These are phyloP conservation scores for Drosophila borealis DNA, from an alignment of 2,888 invertebrate genomes.

Conservation along the genomic window DNA sequence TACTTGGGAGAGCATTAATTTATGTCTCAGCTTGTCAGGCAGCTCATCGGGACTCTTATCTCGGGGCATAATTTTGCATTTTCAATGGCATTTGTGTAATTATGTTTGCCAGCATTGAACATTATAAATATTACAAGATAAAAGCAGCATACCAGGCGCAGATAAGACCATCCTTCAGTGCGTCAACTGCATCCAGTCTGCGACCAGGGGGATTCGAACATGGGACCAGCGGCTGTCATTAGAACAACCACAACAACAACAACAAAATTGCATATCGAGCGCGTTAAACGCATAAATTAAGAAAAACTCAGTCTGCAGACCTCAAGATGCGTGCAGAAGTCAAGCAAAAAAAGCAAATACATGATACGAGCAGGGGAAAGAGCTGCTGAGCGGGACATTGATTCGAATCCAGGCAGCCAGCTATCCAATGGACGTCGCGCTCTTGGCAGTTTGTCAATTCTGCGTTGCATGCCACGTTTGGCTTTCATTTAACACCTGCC, in stretches of 20 bases:
- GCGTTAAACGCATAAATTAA: conserved; percentile 74
- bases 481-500: conserved; percentile 10
- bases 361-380: conserved; percentile 39
- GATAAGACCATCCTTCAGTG: conserved; percentile 10
- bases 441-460: conserved; percentile 55
- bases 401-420: conserved; percentile 6
- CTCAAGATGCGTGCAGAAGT: conserved; percentile 33
- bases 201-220: conserved; percentile 37
- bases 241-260: conserved; percentile 54
- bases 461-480: conserved; percentile 51
- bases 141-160: conserved; percentile 30
- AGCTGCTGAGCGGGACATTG: neutral
- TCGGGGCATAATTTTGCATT: conserved; percentile 60
- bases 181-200: conserved; percentile 1
- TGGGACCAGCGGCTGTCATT: conserved; percentile 56
- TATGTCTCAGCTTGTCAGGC: conserved; percentile 36
- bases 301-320: conserved; percentile 41
- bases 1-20: conserved; percentile 36
- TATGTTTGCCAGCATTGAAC: conserved; percentile 64
- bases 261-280: conserved; percentile 73
- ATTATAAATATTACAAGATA: conserved; percentile 66
- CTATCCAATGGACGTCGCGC: conserved; percentile 37
- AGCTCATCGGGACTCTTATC: conserved; percentile 41
- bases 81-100: conserved; percentile 67
- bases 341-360: conserved; percentile 66